Base-by-base conservation (phyloP, 1,140 invertebrate genomes). In the Luehdorfia chinensis region DNA sequence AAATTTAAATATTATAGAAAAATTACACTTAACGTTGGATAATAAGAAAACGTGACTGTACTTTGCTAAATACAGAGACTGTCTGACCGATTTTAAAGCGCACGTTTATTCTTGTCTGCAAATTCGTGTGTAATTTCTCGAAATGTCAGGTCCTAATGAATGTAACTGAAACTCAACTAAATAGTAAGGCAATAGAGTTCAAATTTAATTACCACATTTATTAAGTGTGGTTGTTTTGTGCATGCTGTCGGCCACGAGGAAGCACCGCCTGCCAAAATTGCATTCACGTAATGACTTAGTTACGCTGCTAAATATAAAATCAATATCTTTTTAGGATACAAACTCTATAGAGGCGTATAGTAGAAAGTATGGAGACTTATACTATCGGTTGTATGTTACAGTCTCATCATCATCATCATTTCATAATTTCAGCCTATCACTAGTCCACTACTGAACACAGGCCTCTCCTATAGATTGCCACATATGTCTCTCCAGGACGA, bases 181-280 rank as follows among this genome's bases (percentile, higher is more conserved):
- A 9, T 1, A 3, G 1, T 0, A 0, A 3, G 3, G n/a, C 1
- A 2, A 37, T 50, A 57, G 12, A 28, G 47, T 57, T 31, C 36
- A 52, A 53, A 62, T 58, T 71, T 9, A 8, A 3, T 43, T 54
- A 16, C n/a, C 15, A 8, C 4, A 4, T 4, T n/a, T n/a, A 28
- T 49, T 15, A 28, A 7, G 13, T 43, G 39, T 43, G 11, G 39
- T 28, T 43, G 39, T 59, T 62, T 59, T 60, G 34, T 48, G 59
- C 47, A 60, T 55, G 34, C 48, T 47, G 39, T 53, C 27, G 50
- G 66, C 56, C 50, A 78, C 59, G 59, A 77, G 79, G 79, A 84
- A 84, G 73, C 44, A 50, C n/a, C 18, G 28, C 50, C 59, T 84
- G 79, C 76, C 79, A 84, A 80, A 78, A 75, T 59, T 76, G 74